Base-by-base conservation (phyloP, 2,113 vertebrate species). In the Heterochromis multidens region DNA sequence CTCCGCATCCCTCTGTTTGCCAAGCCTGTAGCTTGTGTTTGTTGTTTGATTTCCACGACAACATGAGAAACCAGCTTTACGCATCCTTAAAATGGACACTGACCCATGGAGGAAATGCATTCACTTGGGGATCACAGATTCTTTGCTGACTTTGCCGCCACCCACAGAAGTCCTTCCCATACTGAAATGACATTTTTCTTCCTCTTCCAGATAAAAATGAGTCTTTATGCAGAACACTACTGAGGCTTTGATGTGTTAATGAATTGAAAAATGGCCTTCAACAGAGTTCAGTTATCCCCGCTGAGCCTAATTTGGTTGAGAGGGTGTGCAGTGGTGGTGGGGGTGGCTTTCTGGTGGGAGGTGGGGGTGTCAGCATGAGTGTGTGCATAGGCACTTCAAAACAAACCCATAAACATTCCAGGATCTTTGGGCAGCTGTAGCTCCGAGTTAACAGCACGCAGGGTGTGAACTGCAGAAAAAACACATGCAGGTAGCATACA, bases 371-470 rank as follows among this genome's bases (percentile, higher is more conserved):
- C 29, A 12, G 77, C 3, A 59, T 1, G n/a, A 7, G 79, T 77
- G 77, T 76, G 76, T 37, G 65, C 21, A 37, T 60, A 84, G 57
- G 89, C 82, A 92, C 95, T 95, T 94, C 90, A 95, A 95, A 95
- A 95, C 95, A 94, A 95, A 91, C 93, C 91, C 87, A 94, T 95
- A 95, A 95, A 94, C 94, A 95, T 95, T 93, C 91, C 92, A 92
- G 83, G 85, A 86, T 92, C 81, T 70, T 88, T 87, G 78, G 79
- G 91, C 89, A 92, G 86, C 87, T 94, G 91, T 85, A 87, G 70
- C 80, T 82, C 74, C 7, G 35, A 92, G 87, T 89, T 90, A 91
- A 93, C 70, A 67, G 84, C 91, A 86, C 9, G 2, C 56, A 80
- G 43, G 40, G 35, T 77, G 74, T 43, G 70, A 11, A 56, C 16